Evolutionary conservation across 2,113 vertebrate genomes (phyloP), one percentile per base, ranked within the genome.

Genomic region (Hyperoodon ampullatus): DNA sequence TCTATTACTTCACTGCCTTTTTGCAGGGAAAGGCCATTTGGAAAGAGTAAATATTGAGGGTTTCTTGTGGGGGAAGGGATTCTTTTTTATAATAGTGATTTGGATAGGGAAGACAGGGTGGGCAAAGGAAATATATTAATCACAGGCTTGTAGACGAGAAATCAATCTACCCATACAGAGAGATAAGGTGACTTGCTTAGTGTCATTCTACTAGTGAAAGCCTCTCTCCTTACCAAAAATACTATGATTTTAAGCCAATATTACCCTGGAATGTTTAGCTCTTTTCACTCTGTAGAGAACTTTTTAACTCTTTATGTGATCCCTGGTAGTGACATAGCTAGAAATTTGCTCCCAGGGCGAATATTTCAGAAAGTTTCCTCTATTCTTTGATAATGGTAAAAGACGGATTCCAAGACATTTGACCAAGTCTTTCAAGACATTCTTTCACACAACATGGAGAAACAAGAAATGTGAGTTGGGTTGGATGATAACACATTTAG

Each of bases 341-440:
- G 70, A 88, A 80, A 95, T 77, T 55, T 68, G 23, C 11, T 93
- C n/a, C 33, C 26, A 47, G 12, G 28, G 10, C 53, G 95, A 96
- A 90, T 70, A 92, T 92, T 93, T 96, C 90, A 95, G 86, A 77
- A 87, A 94, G 24, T 78, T 86, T 71, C 66, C n/a, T 30, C 33
- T 68, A 30, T 90, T 83, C 35, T 91, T 87, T 96, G 30, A 75
- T 66, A 80, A 88, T 30, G 55, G 86, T 61, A 74, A 83, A 93
- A 77, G 53, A 89, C 4, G 39, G 90, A 70, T 71, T 90, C 33
- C 58, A 86, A 93, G 82, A 88, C 93, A 90, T 35, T 14, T 33
- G 30, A 88, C 75, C 65, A 89, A 78, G 28, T 88, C 70, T 95
- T 97, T 92, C 30, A 75, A 47, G 66, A 84, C 63, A 42, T 84